A percentile compares a stretch with the other conserved stretches of the same genome.
phyloP scores from a whole-genome alignment of 2,113 vertebrate species.

The Gopherus evgoodei region DNA sequence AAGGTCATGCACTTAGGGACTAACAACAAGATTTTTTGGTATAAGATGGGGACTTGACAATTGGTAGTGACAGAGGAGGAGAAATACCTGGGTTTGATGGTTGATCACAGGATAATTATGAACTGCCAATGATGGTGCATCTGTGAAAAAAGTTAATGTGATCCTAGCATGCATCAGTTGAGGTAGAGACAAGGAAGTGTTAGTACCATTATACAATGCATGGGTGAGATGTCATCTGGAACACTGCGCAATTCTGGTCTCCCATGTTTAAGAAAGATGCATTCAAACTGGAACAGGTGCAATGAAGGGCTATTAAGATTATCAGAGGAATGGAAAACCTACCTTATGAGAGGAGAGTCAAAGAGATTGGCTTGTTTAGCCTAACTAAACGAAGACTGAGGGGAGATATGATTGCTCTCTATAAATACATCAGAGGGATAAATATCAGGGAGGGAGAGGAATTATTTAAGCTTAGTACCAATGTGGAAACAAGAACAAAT shows the following conservation, averaged over 20 bases:
- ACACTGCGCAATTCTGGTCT: no score
- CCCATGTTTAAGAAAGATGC: background rate
- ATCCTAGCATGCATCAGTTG: background rate
- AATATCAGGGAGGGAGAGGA: background rate
- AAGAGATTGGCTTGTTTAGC: background rate
- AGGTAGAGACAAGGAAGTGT: background rate
- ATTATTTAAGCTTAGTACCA: background rate
- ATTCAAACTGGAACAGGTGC: background rate
- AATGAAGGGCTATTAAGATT: background rate
- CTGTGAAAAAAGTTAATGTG: background rate
- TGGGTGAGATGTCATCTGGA: background rate
- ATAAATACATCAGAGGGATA: background rate
- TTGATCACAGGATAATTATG: background rate
- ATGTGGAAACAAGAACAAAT: background rate
- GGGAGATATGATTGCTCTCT: background rate
- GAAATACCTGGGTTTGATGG: background rate
- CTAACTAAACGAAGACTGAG: background rate
- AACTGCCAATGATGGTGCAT: background rate
- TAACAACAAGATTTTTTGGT: background rate
- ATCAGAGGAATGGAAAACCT: background rate
- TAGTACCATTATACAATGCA: background rate
- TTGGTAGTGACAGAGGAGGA: background rate
- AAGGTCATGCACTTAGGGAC: background rate
- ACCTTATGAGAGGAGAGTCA: background rate
- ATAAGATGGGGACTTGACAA: background rate